Conservation (phyloP, 1,140 invertebrate species). For the Caenorhabditis briggsae region DNA sequence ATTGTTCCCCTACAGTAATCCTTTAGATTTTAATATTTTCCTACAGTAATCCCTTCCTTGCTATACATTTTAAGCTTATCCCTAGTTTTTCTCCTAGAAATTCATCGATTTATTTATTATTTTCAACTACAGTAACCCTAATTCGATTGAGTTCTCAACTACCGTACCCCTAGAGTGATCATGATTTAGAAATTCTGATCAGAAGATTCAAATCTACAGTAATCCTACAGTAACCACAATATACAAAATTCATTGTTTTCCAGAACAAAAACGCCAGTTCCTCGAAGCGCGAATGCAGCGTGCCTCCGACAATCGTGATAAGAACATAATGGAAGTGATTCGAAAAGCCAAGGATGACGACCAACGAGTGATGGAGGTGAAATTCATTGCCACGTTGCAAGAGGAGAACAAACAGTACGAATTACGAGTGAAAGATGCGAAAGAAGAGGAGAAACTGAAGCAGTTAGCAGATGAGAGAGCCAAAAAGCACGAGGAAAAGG, state of each 20-base stretch:
- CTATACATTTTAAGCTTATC: too few relatives aligned
- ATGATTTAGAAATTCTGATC: too few relatives aligned
- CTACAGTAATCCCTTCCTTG: too few relatives aligned
- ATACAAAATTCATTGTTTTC: neutral
- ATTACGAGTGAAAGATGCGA: conserved; percentile 61
- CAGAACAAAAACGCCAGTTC: conserved; percentile 39
- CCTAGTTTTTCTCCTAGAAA: too few relatives aligned
- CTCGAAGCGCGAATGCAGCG: conserved; percentile 47
- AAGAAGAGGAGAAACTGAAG: conserved; percentile 62
- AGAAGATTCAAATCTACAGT: too few relatives aligned
- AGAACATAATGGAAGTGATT: conserved; percentile 72
- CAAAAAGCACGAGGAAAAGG: conserved; percentile 65
- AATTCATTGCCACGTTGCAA: conserved; percentile 70
- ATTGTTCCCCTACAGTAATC: too few relatives aligned
- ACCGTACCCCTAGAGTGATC: too few relatives aligned
- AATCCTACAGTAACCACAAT: too few relatives aligned
- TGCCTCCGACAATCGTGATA: conserved; percentile 71
- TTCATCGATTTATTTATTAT: too few relatives aligned
- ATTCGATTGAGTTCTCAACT: too few relatives aligned
- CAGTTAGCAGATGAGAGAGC: conserved; percentile 66
- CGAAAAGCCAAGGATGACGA: conserved; percentile 70
- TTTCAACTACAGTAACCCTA: too few relatives aligned
- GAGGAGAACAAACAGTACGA: conserved; percentile 66
- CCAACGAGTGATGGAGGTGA: conserved; percentile 67
- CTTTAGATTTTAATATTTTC: too few relatives aligned